Evolutionary conservation across 1,140 invertebrate genomes (phyloP), one percentile per base, ranked within the genome.

Genomic region (Acromyrmex charruanus): DNA sequence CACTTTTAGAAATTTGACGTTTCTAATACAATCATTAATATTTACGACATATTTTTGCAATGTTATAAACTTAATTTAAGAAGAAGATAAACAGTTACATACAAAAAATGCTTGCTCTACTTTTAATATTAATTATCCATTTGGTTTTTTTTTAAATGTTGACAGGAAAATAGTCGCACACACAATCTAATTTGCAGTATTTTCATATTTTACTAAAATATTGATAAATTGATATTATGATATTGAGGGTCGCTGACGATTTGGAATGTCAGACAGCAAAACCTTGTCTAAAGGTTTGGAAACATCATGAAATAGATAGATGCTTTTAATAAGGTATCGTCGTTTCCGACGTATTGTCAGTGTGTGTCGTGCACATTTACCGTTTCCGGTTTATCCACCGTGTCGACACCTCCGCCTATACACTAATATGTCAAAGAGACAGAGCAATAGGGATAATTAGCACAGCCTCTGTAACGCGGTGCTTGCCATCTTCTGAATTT

Each of bases 351-450:
- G 72, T 86, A 69, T 79, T 85, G 49, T 61, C 77, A 44, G 25
- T 72, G 44, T 75, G 75, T 44, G 72, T 88, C 63, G 59, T 72
- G 86, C 71, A 68, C 58, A 72, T 72, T 66, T 85, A 39, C 53
- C 87, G 84, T 92, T 92, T 92, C 88, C 89, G 88, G 91, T 92
- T 92, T 92, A 92, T 88, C 91, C 89, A 90, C 77, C 89, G 89
- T 88, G 86, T 84, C 69, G 77, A 88, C 85, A 39, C 61, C 31
- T 61, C 59, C 68, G 81, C 58, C 86, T 90, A 63, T 77, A 44
- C 63, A 59, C 66, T 90, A 90, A 88, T 88, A 90, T 88, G 87
- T 90, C 89, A 90, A 90, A 90, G 89, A 86, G 81, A 53, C 75
- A 72, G 58, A 58, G 63, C 58, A 88, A 69, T 87, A 77, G 85